phyloP scores from a whole-genome alignment of 1,140 invertebrate species.

The Manduca sexta region DNA sequence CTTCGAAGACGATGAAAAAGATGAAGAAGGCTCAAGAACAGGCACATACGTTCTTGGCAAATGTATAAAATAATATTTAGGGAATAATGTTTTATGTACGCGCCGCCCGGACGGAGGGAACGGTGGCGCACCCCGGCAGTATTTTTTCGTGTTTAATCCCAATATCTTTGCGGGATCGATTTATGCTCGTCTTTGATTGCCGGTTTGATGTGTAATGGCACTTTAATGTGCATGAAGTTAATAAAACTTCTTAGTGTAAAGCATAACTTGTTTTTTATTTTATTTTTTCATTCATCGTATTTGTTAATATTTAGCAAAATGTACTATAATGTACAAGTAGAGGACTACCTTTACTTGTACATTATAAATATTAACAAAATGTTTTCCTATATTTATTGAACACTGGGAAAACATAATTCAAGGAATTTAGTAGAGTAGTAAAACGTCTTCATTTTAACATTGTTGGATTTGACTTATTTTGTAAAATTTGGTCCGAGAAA shows the following conservation, averaged over 20 bases:
- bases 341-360: too few species aligned
- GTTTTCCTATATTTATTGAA: too few species aligned
- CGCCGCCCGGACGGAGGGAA: constrained; percentile 6
- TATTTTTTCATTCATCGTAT: neutral
- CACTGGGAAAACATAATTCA: too few species aligned
- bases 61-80: constrained; percentile 39
- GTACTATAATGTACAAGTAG: too few species aligned
- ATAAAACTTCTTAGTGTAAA: constrained; percentile 66
- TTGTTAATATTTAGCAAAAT: too few species aligned
- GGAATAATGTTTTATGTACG: constrained; percentile 18
- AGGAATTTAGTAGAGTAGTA: too few species aligned
- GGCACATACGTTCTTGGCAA: constrained; percentile 49
- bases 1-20: constrained; percentile 39
- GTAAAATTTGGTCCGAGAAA: too few species aligned
- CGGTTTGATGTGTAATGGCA: constrained; percentile 42
- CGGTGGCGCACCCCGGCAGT: constrained; percentile 13
- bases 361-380: too few species aligned
- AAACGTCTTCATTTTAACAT: too few species aligned
- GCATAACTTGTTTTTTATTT: constrained; percentile 34
- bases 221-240: constrained; percentile 48
- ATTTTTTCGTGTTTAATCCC: constrained; percentile 20
- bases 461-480: too few species aligned
- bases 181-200: constrained; percentile 35
- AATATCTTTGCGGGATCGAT: constrained; percentile 20
- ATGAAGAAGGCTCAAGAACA: constrained; percentile 47